Conservation (phyloP, 2,888 invertebrate species). For the Odontomyia ornata region DNA sequence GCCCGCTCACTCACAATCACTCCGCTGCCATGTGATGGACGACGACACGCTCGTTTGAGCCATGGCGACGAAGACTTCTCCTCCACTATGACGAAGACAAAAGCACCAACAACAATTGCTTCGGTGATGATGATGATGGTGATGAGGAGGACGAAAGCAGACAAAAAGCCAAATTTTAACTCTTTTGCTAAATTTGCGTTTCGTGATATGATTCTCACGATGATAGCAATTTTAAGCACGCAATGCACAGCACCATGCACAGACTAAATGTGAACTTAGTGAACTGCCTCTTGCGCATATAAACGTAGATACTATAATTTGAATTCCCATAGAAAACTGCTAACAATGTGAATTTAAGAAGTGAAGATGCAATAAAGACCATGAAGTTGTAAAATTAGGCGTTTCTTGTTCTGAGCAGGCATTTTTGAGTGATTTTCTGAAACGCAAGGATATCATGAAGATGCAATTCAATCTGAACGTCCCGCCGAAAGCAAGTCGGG, state of each 20-base stretch:
- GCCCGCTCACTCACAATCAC: constrained; percentile 48
- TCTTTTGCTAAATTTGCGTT: constrained; percentile 47
- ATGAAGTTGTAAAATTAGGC: constrained; percentile 22
- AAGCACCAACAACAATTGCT: neutral
- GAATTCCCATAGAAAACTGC: constrained; percentile 21
- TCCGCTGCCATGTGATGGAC: neutral
- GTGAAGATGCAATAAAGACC: constrained; percentile 15
- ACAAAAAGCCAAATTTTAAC: constrained; percentile 11
- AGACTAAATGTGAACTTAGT: neutral
- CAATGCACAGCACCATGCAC: constrained; percentile 48
- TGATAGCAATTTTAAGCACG: constrained; percentile 51
- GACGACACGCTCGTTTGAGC: constrained; percentile 1
- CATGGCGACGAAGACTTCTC: neutral
- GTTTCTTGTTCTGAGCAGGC: neutral
- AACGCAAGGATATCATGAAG: too few species aligned
- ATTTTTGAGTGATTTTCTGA: too few species aligned
- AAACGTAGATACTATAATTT: constrained; percentile 7
- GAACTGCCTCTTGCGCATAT: neutral
- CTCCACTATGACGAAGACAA: neutral
- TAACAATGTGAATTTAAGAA: neutral
- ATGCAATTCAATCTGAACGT: too few species aligned
- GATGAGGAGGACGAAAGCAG: neutral
- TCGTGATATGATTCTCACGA: constrained; percentile 51
- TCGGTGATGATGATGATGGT: neutral
- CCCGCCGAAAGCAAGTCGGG: too few species aligned